A percentile compares a stretch with the other conserved stretches of the same genome.
These are phyloP conservation scores for Zaprionus capensis DNA, from an alignment of 1,140 invertebrate genomes.

Conservation along the genomic window DNA sequence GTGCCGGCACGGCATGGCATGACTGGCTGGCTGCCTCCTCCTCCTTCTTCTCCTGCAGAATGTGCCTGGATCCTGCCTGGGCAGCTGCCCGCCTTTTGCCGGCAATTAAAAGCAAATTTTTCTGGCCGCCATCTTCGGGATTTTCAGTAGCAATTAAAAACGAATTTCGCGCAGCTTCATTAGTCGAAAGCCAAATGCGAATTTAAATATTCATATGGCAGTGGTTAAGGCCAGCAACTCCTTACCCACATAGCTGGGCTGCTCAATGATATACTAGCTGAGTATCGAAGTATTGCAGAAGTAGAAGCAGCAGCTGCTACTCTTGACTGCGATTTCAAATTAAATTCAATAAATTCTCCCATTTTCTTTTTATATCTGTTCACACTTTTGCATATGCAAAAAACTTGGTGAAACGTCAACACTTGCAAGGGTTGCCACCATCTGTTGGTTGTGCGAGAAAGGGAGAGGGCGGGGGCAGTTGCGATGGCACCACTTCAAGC, in stretches of 20 bases:
- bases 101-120: constrained; percentile 80
- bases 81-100: constrained; percentile 36
- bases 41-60: background rate
- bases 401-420: constrained; percentile 67
- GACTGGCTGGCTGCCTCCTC: background rate
- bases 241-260: background rate
- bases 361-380: constrained; percentile 42
- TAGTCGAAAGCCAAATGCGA: constrained; percentile 56
- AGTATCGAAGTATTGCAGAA: constrained; percentile 30
- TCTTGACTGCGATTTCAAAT: constrained; percentile 77
- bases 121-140: constrained; percentile 74
- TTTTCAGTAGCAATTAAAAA: constrained; percentile 77
- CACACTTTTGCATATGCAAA: constrained; percentile 59
- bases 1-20: background rate
- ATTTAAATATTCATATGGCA: constrained; percentile 76
- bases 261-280: constrained; percentile 46
- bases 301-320: background rate
- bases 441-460: background rate
- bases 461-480: constrained; percentile 8
- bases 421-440: constrained; percentile 52
- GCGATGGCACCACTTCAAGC: constrained; percentile 52
- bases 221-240: constrained; percentile 17
- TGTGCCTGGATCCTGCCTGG: constrained; percentile 8
- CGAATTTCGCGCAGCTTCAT: constrained; percentile 80
- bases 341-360: constrained; percentile 81